Base-by-base conservation (phyloP, 2,113 vertebrate genomes). In the Orientallactaga bullata region DNA sequence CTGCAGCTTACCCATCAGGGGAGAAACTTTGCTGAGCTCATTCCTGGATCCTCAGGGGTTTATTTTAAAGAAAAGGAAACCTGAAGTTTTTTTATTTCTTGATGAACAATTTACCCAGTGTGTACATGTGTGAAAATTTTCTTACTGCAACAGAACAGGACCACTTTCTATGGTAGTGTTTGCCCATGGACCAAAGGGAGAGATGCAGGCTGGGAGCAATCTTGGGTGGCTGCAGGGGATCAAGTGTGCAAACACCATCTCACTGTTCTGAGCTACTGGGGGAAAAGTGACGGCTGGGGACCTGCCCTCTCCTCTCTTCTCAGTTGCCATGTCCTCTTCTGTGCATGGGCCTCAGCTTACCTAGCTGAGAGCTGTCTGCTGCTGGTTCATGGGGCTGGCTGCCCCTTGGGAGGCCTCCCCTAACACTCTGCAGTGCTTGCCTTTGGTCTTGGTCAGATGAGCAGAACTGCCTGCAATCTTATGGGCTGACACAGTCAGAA, bases 361-460 rank as follows among this genome's bases (percentile, higher is more conserved):
- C 55, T 79, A 13, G 3, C 12, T 9, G 47, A 51, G 63, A 71
- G 23, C 51, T 60, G 71, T 13, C 8, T 5, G 10, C 11, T 5
- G 83, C 77, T 63, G 32, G 23, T 7, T 42, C 4, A 15, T 3
- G 7, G 74, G 60, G 66, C 69, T 47, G 30, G 28, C 20, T 73
- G 28, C 71, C 15, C 69, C 65, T 81, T 47, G 60, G 35, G 68
- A 94, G 17, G 24, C 63, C 76, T 72, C 72, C n/a, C 21, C 21
- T 13, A 74, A 10, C 88, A 88, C 39, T 79, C 72, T 94, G 30
- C 18, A 91, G 91, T 76, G 72, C 69, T 28, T 86, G 69, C 21
- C 71, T 95, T 96, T 68, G 83, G 89, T 80, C 24, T 89, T 85
- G 72, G 37, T 83, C 37, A 93, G 84, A 91, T 17, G n/a, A 89